These are phyloP conservation scores for Andrena trimmerana DNA, from an alignment of 2,888 invertebrate genomes.

Conservation along the genomic window DNA sequence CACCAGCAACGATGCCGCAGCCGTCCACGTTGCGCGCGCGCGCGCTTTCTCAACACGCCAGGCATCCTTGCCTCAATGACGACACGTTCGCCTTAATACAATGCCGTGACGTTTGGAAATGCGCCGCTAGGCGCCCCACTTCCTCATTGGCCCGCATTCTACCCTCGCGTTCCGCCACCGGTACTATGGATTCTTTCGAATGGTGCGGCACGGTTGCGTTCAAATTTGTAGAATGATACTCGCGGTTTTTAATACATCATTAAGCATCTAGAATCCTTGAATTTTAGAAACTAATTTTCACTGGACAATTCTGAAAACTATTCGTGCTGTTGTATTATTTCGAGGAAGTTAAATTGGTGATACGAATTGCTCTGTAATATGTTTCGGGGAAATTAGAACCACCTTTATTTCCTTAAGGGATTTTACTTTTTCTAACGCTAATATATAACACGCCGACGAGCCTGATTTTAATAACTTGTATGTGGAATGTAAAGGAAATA, in stretches of 20 bases:
- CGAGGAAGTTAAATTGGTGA: too few relatives aligned
- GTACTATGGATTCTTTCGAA: neutral
- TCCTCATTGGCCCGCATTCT: constrained; percentile 23
- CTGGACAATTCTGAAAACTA: too few relatives aligned
- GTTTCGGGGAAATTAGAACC: too few relatives aligned
- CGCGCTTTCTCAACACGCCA: constrained; percentile 37
- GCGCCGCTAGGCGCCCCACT: constrained; percentile 31
- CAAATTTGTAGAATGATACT: neutral
- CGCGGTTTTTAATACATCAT: neutral
- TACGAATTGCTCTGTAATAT: too few relatives aligned
- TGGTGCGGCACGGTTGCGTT: neutral
- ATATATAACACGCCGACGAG: too few relatives aligned
- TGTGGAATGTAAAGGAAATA: too few relatives aligned
- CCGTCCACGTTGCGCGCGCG: constrained; percentile 46
- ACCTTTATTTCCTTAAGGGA: too few relatives aligned
- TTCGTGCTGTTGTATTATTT: too few relatives aligned
- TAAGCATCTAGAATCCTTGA: neutral
- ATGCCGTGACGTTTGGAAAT: constrained; percentile 27
- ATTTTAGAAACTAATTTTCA: too few relatives aligned
- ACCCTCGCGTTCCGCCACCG: neutral
- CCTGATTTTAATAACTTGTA: too few relatives aligned
- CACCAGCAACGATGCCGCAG: constrained; percentile 51
- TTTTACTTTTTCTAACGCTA: too few relatives aligned
- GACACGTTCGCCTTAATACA: constrained; percentile 34
- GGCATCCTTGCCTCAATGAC: constrained; percentile 22